Conservation (phyloP, 2,888 invertebrate species). For the Chouioia cunea region DNA sequence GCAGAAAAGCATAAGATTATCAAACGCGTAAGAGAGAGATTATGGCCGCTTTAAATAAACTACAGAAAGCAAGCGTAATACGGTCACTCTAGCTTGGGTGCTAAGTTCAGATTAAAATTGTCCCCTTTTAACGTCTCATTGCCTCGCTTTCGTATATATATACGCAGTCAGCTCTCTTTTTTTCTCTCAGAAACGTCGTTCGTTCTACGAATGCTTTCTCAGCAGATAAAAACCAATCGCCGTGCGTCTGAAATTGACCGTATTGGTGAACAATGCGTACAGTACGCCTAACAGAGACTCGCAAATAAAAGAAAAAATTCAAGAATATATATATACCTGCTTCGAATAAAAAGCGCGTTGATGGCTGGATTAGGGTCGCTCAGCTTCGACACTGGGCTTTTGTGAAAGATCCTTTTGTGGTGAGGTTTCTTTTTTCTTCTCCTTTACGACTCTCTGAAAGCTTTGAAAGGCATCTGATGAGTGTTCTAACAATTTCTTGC, state of each 20-base stretch:
- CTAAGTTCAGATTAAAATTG: conserved; percentile 32
- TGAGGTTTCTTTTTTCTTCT: no score
- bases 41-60: conserved; percentile 29
- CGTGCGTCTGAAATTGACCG: conserved; percentile 32
- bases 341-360: no score
- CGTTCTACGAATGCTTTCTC: conserved; percentile 34
- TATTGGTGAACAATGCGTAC: conserved; percentile 28
- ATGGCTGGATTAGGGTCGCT: no score
- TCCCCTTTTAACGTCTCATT: conserved; percentile 34
- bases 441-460: no score
- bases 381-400: no score
- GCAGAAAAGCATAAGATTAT: conserved; percentile 4
- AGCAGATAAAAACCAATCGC: conserved; percentile 17
- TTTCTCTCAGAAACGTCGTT: background rate
- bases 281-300: no score
- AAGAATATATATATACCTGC: no score
- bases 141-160: conserved; percentile 28
- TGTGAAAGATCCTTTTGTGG: no score
- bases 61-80: background rate
- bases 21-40: background rate
- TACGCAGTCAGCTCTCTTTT: conserved; percentile 24
- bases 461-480: no score
- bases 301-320: no score
- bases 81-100: no score
- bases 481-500: no score